Evolutionary conservation across 1,140 invertebrate species (phyloP), one percentile per base, ranked within the genome.

Genomic region (Panulirus ornatus): DNA sequence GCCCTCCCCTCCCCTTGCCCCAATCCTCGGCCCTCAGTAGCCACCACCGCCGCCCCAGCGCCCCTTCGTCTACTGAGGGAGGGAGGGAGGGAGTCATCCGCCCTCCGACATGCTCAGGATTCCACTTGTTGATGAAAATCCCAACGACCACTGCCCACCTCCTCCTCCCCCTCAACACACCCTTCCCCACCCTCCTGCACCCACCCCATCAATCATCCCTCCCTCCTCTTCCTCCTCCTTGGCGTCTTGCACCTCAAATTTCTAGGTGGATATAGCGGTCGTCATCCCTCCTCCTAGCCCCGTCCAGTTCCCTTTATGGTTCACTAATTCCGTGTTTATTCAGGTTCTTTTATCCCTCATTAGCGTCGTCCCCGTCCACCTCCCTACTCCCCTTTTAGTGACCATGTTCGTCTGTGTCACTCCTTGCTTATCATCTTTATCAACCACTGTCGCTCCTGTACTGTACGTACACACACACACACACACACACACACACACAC

Each of bases 91-190:
- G 36, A 73, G 36, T 40, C 70, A 34, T 73, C 70, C 70, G 3
- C 34, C 30, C 8, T 40, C 40, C 71, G 14, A 16, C 71, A 5
- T 73, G 34, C 71, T 34, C 34, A 22, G 51, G 51, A 58, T 58
- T 58, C 51, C 51, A 58, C 51, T 58, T 73, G 71, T 38, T 36
- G 71, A 73, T 36, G 71, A 73, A 40, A 38, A 73, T 40, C 38
- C 71, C 71, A 73, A 36, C 70, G 70, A 11, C 70, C n/a, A 2
- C 38, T 73, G 3, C 30, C 30, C 16, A 16, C 36, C 79, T 36
- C 79, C 2, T 14, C 30, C 47, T 47, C 44, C 27, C 27, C 36
- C 22, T 36, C 34, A 34, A 2, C 19, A 38, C 16, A 40, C 40
- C 9, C 8, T 27, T 42, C 9, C 3, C 38, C 38, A 8, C 40